Evolutionary conservation across 2,797 vertebrate species (phyloP).

Genomic region (Choloepus didactylus): DNA sequence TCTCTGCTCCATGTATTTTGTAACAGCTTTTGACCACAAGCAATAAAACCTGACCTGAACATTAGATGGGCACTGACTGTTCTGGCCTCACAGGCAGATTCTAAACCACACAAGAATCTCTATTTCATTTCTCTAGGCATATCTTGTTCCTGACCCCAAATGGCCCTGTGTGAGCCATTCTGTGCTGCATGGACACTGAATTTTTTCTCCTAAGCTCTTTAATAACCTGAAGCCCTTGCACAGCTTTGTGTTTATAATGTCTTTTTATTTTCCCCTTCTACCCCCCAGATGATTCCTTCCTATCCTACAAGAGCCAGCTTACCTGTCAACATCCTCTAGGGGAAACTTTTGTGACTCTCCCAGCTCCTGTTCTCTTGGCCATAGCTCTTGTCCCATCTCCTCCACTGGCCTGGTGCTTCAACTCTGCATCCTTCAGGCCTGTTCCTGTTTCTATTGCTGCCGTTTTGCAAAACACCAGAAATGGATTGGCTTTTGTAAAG

Average conservation of each 20-base stretch:
- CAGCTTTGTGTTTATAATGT: not conserved
- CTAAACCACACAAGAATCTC: not conserved
- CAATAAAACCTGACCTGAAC: slow-evolving; percentile 58
- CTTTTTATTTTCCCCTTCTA: not conserved
- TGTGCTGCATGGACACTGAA: slow-evolving; percentile 25
- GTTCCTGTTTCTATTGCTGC: too few relatives aligned
- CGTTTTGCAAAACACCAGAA: too few relatives aligned
- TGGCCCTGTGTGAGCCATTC: not conserved
- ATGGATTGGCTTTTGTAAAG: too few relatives aligned
- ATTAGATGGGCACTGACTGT: slow-evolving; percentile 31
- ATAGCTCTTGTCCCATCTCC: too few relatives aligned
- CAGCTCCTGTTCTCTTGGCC: too few relatives aligned
- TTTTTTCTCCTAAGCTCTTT: not conserved
- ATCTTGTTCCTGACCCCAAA: slow-evolving; percentile 9
- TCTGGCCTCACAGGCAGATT: slow-evolving; percentile 43
- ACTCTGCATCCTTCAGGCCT: not conserved
- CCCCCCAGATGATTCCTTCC: not conserved
- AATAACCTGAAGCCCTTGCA: not conserved
- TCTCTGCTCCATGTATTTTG: not conserved
- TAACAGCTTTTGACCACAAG: slow-evolving; percentile 59
- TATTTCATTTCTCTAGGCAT: slow-evolving; percentile 22
- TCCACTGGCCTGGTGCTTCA: not conserved
- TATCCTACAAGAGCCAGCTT: not conserved
- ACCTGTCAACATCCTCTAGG: not conserved
- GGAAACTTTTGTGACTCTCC: not conserved